Percentiles rank a stretch among this genome's conserved stretches.
Evolutionary conservation across 2,888 invertebrate genomes (phyloP).

Genomic region (Coremacera marginata): DNA sequence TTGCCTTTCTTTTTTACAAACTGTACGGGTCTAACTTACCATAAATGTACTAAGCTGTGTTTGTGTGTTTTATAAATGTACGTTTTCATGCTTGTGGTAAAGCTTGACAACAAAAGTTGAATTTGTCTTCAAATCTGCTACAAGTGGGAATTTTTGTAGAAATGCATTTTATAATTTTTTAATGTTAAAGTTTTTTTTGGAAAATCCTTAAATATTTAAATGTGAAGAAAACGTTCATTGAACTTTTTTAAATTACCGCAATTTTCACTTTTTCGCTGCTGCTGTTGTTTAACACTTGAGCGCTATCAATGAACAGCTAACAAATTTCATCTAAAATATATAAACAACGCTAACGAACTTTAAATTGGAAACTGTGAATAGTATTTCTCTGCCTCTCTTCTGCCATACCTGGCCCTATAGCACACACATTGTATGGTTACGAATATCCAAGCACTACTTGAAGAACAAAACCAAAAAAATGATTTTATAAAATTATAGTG

Average conservation of each 20-base stretch:
- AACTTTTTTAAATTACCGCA: not conserved
- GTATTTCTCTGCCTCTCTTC: no score
- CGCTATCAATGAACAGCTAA: not conserved
- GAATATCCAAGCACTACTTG: no score
- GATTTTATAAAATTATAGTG: not conserved
- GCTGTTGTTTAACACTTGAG: not conserved
- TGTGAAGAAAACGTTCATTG: no score
- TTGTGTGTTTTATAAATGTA: not conserved
- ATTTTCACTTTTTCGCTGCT: not conserved
- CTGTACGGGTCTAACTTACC: not conserved
- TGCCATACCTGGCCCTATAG: no score
- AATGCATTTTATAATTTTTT: not conserved
- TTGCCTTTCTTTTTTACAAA: not conserved
- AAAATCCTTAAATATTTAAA: no score
- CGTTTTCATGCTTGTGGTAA: not conserved
- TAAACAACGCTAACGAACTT: no score
- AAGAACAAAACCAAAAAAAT: no score
- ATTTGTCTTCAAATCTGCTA: not conserved
- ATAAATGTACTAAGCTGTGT: slow-evolving; percentile 13
- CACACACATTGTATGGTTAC: no score
- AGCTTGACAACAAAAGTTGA: not conserved
- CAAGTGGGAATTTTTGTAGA: not conserved
- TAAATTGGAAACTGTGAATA: no score
- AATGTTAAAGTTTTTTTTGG: no score
- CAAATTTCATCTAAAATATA: no score